These are phyloP conservation scores for Drosophila repletoides DNA, from an alignment of 1,140 invertebrate species.

Conservation along the genomic window DNA sequence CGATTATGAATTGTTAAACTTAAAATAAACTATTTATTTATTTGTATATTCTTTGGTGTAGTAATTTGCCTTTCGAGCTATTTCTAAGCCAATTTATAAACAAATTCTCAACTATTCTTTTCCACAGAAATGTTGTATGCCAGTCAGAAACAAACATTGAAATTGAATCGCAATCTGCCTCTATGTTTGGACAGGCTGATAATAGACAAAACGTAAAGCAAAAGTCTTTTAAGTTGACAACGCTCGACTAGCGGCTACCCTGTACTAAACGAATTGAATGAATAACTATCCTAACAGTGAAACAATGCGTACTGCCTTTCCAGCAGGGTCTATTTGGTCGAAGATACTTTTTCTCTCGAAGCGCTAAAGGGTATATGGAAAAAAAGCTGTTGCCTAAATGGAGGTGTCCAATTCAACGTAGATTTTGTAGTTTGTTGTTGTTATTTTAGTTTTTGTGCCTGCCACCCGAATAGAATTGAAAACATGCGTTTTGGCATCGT, in stretches of 20 bases:
- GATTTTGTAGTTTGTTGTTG: neutral
- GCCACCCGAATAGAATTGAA: constrained; percentile 48
- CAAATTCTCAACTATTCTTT: constrained; percentile 7
- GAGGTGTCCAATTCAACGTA: constrained; percentile 24
- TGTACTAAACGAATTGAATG: neutral
- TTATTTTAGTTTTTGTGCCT: neutral
- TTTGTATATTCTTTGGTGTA: neutral
- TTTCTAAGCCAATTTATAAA: constrained; percentile 22
- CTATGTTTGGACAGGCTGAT: constrained; percentile 37
- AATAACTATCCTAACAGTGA: neutral
- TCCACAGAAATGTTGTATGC: constrained; percentile 8
- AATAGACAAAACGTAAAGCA: constrained; percentile 44
- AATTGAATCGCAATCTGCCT: constrained; percentile 51
- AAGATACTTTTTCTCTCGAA: too few species aligned
- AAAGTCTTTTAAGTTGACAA: neutral
- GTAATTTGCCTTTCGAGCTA: neutral
- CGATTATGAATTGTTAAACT: too few species aligned
- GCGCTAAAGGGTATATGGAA: too few species aligned
- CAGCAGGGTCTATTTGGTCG: too few species aligned
- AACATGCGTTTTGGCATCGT: constrained; percentile 24
- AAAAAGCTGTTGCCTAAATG: constrained; percentile 33
- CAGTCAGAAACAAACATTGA: constrained; percentile 37
- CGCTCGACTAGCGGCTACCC: neutral
- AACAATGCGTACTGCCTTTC: neutral
- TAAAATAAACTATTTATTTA: neutral